Conservation (phyloP, 2,113 vertebrate species). For the Pluvialis apricaria region DNA sequence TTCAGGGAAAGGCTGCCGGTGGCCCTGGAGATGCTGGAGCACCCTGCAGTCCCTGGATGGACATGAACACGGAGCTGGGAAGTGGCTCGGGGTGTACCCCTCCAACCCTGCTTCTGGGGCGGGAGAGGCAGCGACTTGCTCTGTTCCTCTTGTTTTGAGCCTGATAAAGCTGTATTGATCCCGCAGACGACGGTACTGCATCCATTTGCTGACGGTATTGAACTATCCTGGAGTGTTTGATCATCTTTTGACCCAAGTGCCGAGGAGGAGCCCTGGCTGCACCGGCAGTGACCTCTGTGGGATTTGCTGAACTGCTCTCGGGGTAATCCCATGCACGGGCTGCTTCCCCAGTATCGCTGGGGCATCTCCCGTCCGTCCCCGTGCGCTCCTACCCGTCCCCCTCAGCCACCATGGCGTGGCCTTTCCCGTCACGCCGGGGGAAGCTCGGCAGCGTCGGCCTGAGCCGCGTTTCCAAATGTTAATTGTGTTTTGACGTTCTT, state of each 20-base stretch:
- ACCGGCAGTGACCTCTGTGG: not conserved
- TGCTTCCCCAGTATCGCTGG: rapidly evolving
- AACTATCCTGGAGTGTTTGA: not conserved
- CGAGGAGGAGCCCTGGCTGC: not conserved
- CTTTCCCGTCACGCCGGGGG: not conserved
- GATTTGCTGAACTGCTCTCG: not conserved
- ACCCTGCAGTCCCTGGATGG: not conserved
- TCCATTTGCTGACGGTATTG: constrained; percentile 39
- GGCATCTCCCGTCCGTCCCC: rapidly evolving
- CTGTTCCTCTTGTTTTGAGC: not conserved
- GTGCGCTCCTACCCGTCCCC: not conserved
- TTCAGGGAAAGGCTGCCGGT: not conserved
- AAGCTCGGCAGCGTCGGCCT: not conserved
- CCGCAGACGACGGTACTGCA: not conserved
- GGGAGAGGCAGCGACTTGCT: not conserved
- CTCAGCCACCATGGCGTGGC: not conserved
- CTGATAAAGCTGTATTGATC: constrained; percentile 34
- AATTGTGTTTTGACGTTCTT: constrained; percentile 40
- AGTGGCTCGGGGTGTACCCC: rapidly evolving
- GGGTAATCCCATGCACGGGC: rapidly evolving
- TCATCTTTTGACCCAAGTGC: not conserved
- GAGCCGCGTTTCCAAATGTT: constrained; percentile 50
- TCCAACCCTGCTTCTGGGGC: not conserved
- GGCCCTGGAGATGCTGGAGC: not conserved
- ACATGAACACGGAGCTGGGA: rapidly evolving